These are phyloP conservation scores for Neopelma chrysocephalum DNA, from an alignment of 2,797 vertebrate genomes.

Conservation along the genomic window DNA sequence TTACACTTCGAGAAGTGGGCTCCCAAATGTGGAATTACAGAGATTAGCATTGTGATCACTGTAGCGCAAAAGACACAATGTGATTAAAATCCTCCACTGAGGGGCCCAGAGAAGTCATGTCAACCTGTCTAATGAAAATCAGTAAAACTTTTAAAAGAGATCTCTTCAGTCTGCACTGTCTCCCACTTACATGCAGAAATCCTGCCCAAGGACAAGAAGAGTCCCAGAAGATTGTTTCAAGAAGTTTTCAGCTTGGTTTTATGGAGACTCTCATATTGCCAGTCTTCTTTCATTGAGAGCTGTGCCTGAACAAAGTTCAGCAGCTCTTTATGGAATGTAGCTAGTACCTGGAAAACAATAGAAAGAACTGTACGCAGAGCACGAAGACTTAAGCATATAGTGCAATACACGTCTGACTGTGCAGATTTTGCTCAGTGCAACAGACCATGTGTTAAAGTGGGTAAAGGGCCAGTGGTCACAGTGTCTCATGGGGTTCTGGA, in stretches of 20 bases:
- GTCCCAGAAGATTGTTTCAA: neutral
- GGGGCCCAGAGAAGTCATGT: neutral
- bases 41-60: neutral
- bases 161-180: neutral
- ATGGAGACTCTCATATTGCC: neutral
- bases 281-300: neutral
- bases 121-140: conserved; percentile 16
- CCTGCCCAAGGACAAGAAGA: neutral
- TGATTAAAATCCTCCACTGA: conserved; percentile 17
- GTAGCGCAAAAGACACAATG: neutral
- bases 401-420: neutral
- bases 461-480: neutral
- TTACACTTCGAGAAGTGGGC: conserved; percentile 4
- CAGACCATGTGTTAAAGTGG: neutral
- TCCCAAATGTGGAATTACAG: conserved; percentile 27
- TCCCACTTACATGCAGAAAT: neutral
- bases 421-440: neutral
- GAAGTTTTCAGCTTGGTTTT: neutral
- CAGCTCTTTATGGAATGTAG: neutral
- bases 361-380: neutral
- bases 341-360: neutral
- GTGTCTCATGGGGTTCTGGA: neutral
- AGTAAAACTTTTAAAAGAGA: neutral
- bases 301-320: neutral
- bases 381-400: neutral